These are phyloP conservation scores for Aphelinus certus DNA, from an alignment of 1,140 invertebrate species.

Conservation along the genomic window DNA sequence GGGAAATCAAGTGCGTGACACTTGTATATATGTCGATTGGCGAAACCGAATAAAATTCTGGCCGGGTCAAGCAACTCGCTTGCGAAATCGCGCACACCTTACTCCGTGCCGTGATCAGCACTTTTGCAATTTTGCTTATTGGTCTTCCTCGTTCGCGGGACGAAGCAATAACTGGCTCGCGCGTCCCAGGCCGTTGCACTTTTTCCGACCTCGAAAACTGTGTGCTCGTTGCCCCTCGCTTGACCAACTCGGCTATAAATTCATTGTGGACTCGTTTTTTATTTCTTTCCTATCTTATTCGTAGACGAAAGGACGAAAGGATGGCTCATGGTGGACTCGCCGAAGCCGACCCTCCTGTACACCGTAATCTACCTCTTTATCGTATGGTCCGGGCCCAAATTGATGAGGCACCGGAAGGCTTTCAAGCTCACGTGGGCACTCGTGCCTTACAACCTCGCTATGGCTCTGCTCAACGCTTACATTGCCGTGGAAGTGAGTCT, in stretches of 20 bases:
- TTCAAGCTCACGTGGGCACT: slow-evolving; percentile 81
- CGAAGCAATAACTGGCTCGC: too few species aligned
- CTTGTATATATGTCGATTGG: neutral
- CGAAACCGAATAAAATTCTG: slow-evolving; percentile 7
- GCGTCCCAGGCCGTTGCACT: too few species aligned
- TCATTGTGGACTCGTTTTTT: too few species aligned
- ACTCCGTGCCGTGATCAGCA: neutral
- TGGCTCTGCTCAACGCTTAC: slow-evolving; percentile 86
- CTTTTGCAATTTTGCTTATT: too few species aligned
- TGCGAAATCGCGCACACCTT: neutral
- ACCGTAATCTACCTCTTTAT: slow-evolving; percentile 82
- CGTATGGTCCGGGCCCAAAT: slow-evolving; percentile 81
- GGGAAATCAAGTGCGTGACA: too few species aligned
- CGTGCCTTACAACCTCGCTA: slow-evolving; percentile 86
- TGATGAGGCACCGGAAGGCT: slow-evolving; percentile 85
- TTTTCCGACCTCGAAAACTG: too few species aligned
- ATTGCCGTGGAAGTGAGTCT: slow-evolving; percentile 77
- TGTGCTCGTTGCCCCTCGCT: too few species aligned
- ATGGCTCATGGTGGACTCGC: slow-evolving; percentile 88
- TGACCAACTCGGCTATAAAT: too few species aligned
- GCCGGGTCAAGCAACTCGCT: slow-evolving; percentile 2
- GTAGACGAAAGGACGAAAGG: slow-evolving; percentile 83
- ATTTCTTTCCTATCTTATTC: slow-evolving; percentile 49
- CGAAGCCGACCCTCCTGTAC: slow-evolving; percentile 79
- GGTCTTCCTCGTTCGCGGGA: too few species aligned